Conservation (phyloP, 2,113 vertebrate genomes). For the Amblyornis subalaris region DNA sequence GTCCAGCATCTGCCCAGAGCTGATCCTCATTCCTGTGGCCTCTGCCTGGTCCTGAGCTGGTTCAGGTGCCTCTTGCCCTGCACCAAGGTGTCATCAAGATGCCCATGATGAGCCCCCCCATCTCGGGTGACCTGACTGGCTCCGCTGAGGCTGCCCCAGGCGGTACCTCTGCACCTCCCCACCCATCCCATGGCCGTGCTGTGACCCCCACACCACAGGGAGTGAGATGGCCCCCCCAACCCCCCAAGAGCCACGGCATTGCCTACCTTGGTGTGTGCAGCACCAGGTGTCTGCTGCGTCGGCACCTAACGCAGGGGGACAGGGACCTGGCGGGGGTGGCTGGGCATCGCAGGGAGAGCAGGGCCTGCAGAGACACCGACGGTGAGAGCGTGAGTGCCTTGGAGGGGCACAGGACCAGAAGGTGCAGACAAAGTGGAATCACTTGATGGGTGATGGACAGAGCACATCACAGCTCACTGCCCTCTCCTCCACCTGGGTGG, state of each 20-base stretch:
- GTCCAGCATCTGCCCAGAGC: not conserved
- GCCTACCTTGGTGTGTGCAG: constrained; percentile 48
- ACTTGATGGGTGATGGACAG: not conserved
- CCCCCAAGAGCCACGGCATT: not conserved
- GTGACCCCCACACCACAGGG: accelerated
- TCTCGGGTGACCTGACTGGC: not conserved
- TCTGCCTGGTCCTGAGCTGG: not conserved
- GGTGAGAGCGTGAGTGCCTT: not conserved
- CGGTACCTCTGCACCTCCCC: not conserved
- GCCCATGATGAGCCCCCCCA: not conserved
- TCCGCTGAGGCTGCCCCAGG: not conserved
- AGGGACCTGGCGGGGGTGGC: not conserved
- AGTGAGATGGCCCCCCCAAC: not conserved
- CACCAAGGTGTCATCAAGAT: not conserved
- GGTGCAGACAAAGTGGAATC: not conserved
- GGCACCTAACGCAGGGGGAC: not conserved
- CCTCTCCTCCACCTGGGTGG: not conserved
- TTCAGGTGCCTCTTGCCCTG: not conserved
- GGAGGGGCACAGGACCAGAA: accelerated
- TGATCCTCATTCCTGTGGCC: not conserved
- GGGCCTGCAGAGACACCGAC: constrained; percentile 2
- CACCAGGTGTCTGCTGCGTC: not conserved
- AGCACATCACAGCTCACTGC: not conserved
- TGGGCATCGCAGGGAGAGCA: constrained; percentile 41
- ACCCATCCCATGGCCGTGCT: not conserved